Evolutionary conservation across 2,797 vertebrate species (phyloP).

Genomic region (Helarctos malayanus): DNA sequence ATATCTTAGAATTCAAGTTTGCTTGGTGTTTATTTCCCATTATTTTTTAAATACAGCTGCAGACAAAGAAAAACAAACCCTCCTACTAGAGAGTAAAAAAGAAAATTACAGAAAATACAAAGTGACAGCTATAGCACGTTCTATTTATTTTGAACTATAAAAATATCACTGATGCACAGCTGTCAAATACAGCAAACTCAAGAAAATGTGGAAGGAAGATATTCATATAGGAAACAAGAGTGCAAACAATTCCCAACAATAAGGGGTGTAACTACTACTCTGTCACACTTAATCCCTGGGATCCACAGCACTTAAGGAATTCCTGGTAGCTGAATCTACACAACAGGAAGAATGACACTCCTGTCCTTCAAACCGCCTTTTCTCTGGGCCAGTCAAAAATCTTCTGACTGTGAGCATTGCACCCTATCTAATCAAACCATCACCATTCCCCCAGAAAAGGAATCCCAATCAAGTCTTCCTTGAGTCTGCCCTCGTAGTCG

Average conservation of each 20-base stretch:
- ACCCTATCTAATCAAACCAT: constrained; percentile 28
- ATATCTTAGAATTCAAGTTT: constrained; percentile 54
- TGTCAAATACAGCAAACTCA: constrained; percentile 37
- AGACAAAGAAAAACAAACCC: constrained; percentile 34
- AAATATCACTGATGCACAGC: constrained; percentile 32
- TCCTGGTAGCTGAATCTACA: not conserved
- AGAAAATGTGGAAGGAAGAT: constrained; percentile 17
- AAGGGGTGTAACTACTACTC: not conserved
- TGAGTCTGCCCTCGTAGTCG: not conserved
- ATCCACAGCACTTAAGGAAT: constrained; percentile 57
- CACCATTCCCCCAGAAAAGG: constrained; percentile 46
- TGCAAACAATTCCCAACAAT: constrained; percentile 15
- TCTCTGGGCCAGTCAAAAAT: not conserved
- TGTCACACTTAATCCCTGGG: constrained; percentile 24
- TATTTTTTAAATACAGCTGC: constrained; percentile 34
- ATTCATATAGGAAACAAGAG: not conserved
- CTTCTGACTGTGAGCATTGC: not conserved
- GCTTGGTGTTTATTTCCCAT: not conserved
- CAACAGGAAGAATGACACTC: not conserved
- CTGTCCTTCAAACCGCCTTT: not conserved
- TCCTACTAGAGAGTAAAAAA: not conserved
- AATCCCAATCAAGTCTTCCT: constrained; percentile 36
- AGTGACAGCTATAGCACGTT: constrained; percentile 25
- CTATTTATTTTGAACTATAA: constrained; percentile 31
- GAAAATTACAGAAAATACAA: constrained; percentile 50